Percentiles rank a stretch among this genome's conserved stretches.
Evolutionary conservation across 2,113 vertebrate genomes (phyloP).

Genomic region (Tragelaphus buxtoni): DNA sequence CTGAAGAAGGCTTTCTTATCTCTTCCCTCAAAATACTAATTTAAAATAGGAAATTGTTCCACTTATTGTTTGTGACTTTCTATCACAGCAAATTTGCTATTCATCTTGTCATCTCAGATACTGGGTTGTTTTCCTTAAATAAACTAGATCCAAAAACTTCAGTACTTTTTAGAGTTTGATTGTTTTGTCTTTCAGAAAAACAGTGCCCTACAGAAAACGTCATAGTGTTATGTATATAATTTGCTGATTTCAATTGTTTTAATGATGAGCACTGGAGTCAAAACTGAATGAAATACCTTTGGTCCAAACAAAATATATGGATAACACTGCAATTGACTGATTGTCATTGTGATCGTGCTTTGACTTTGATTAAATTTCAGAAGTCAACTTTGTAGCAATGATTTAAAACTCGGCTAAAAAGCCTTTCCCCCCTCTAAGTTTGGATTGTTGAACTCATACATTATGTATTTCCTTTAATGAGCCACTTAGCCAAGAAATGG

Average conservation of each 20-base stretch:
- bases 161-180: neutral
- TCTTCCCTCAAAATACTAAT: neutral
- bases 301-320: slow-evolving; percentile 33
- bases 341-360: slow-evolving; percentile 64
- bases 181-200: neutral
- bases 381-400: slow-evolving; percentile 56
- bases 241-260: neutral
- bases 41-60: neutral
- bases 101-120: neutral
- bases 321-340: slow-evolving; percentile 61
- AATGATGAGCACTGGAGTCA: neutral
- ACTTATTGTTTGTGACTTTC: neutral
- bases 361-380: slow-evolving; percentile 66
- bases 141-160: neutral
- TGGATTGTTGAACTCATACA: slow-evolving; percentile 76
- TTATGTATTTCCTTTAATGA: slow-evolving; percentile 81
- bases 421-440: slow-evolving; percentile 63
- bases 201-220: neutral
- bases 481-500: slow-evolving; percentile 76
- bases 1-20: too few relatives aligned
- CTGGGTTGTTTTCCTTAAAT: neutral
- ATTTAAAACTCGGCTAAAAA: slow-evolving; percentile 73
- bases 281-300: slow-evolving; percentile 46
- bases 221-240: neutral
- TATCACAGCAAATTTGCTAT: neutral